phyloP scores from a whole-genome alignment of 2,888 invertebrate species.

The Oxystoma pomonae region DNA sequence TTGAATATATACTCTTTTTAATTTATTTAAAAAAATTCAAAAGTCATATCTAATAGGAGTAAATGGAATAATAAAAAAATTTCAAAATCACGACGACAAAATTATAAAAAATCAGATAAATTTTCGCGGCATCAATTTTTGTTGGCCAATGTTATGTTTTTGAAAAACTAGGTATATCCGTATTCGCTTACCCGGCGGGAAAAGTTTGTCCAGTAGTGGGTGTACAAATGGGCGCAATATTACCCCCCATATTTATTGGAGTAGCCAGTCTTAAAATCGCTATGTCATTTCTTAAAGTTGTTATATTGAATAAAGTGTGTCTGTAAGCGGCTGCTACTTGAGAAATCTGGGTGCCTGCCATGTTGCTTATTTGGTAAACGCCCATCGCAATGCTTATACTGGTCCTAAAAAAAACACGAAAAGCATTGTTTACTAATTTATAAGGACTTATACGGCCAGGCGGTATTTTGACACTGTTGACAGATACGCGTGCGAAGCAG shows the following conservation, averaged over 20 bases:
- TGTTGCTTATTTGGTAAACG: slow-evolving; percentile 14
- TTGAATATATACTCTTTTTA: no score
- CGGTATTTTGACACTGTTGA: no score
- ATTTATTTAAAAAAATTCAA: no score
- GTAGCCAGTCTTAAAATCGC: slow-evolving; percentile 47
- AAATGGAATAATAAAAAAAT: no score
- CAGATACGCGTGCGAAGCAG: no score
- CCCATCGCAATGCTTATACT: slow-evolving; percentile 23
- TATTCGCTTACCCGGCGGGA: not conserved
- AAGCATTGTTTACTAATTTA: not conserved
- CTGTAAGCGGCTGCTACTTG: slow-evolving; percentile 22
- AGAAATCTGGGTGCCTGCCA: slow-evolving; percentile 16
- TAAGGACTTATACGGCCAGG: not conserved
- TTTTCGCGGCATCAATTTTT: no score
- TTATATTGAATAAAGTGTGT: slow-evolving; percentile 18
- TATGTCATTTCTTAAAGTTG: slow-evolving; percentile 21
- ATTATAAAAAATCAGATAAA: no score
- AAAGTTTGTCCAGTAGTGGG: slow-evolving; percentile 41
- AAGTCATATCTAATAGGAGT: no score
- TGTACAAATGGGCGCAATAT: slow-evolving; percentile 60
- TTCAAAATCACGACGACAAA: no score
- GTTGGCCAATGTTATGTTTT: no score
- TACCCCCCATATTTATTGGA: slow-evolving; percentile 52
- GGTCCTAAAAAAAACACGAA: slow-evolving; percentile 17
- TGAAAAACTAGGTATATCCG: no score